Conservation (phyloP, 2,888 invertebrate species). For the Drosophila niveifrons region DNA sequence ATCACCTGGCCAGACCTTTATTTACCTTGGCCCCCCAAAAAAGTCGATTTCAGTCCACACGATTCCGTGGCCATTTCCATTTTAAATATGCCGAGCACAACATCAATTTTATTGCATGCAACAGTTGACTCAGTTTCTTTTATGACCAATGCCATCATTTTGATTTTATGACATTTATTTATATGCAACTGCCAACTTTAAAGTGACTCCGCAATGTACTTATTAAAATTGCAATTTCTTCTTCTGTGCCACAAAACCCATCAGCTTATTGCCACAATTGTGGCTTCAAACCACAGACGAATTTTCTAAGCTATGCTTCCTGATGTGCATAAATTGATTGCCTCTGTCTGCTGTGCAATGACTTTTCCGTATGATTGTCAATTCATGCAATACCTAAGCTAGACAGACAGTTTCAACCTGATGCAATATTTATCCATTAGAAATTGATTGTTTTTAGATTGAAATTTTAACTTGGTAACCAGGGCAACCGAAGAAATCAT, state of each 20-base stretch:
- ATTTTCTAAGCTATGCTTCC: not conserved
- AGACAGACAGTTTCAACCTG: not conserved
- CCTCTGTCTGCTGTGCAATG: not conserved
- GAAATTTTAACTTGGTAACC: no score
- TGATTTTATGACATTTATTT: constrained; percentile 50
- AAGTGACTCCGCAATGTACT: constrained; percentile 14
- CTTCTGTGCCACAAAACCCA: constrained; percentile 7
- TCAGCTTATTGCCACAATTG: constrained; percentile 10
- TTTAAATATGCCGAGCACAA: constrained; percentile 32
- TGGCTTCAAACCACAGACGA: not conserved
- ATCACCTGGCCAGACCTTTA: constrained; percentile 18
- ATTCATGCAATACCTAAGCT: not conserved
- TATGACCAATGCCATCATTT: constrained; percentile 35
- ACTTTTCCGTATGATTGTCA: not conserved
- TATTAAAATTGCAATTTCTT: constrained; percentile 24
- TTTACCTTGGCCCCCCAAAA: constrained; percentile 15
- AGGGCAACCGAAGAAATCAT: no score
- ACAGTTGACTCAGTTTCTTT: constrained; percentile 40
- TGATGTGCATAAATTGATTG: not conserved
- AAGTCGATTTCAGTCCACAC: not conserved
- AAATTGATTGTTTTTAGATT: not conserved
- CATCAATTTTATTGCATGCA: constrained; percentile 51
- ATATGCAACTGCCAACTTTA: constrained; percentile 14
- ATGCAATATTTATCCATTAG: not conserved
- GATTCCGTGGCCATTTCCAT: constrained; percentile 7